These are phyloP conservation scores for Pterophyllum scalare DNA, from an alignment of 2,113 vertebrate species.

Conservation along the genomic window DNA sequence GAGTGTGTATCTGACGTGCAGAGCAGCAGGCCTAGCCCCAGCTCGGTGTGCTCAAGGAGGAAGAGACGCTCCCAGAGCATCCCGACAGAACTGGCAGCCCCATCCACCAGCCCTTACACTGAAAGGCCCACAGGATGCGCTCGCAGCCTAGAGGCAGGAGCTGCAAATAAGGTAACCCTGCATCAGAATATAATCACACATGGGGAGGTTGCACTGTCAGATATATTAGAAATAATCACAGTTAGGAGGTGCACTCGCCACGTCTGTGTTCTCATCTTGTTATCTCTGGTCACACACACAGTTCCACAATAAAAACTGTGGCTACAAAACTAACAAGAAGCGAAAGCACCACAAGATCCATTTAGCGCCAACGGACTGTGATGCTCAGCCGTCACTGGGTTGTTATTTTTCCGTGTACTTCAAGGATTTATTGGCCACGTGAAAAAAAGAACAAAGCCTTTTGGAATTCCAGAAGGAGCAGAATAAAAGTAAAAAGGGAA, in stretches of 20 bases:
- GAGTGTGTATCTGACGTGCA: constrained; percentile 50
- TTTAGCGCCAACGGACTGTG: not conserved
- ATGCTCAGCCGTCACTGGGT: not conserved
- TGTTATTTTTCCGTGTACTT: not conserved
- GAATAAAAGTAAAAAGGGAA: not conserved
- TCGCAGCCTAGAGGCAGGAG: constrained; percentile 54
- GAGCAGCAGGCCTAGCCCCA: constrained; percentile 58
- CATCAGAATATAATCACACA: not conserved
- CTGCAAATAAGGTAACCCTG: constrained; percentile 71
- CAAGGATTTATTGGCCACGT: not conserved
- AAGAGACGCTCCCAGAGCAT: constrained; percentile 65
- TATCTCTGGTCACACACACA: not conserved
- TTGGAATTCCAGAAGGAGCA: not conserved
- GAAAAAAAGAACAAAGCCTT: constrained; percentile 1
- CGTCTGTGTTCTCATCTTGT: not conserved
- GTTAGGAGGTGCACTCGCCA: not conserved
- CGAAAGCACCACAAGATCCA: not conserved
- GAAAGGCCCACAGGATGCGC: constrained; percentile 68
- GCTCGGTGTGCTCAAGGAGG: constrained; percentile 38
- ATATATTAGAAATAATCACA: constrained; percentile 11
- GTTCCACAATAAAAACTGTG: not conserved
- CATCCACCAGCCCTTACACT: constrained; percentile 63
- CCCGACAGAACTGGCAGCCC: constrained; percentile 72
- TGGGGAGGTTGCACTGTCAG: constrained; percentile 1
- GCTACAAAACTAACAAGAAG: not conserved